Evolutionary conservation across 2,888 invertebrate species (phyloP), one percentile per base, ranked within the genome.

Genomic region (Ophonus ardosiacus): DNA sequence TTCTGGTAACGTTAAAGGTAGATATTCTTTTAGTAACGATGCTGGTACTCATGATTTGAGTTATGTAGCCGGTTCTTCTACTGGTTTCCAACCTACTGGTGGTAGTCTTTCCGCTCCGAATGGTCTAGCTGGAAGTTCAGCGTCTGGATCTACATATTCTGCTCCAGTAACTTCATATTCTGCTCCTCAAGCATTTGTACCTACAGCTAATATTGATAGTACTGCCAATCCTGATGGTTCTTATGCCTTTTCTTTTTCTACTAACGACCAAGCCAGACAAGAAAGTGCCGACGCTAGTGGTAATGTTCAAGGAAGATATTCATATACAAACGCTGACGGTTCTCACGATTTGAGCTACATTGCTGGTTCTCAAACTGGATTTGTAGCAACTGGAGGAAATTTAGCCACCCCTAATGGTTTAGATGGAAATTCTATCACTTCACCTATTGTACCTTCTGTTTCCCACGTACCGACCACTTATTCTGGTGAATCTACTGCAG

Each of bases 341-440:
- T 82, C 15, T 21, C 88, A 88, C 82, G 88, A 88, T 85, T 86
- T 88, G 51, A 87, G 86, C 74, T 89, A 87, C 57, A 87, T 88
- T 1, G 88, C 88, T 21, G 89, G 88, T 21, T 86, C 87, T 40
- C 76, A 76, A 38, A 88, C 88, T 68, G 89, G 88, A 57, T 89
- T 89, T 85, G 88, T 89, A 59, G 89, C 90, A 61, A 89, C 90
- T 86, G 90, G 90, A 68, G 91, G 91, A 59, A 90, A 89, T 87
- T 88, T 91, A 86, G 88, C 90, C 15, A 74, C 56, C 59, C 88
- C 88, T 15, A 88, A 88, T 85, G 88, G 88, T 15, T 68, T 87
- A 2, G 40, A 74, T 8, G 85, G 76, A 59, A 84, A 76, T 43
- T 57, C 78, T 82, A 43, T 40, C 18, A 71, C 68, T 51, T 8